Evolutionary conservation across 1,140 invertebrate genomes (phyloP), one percentile per base, ranked within the genome.

Genomic region (Drosophila mayri): DNA sequence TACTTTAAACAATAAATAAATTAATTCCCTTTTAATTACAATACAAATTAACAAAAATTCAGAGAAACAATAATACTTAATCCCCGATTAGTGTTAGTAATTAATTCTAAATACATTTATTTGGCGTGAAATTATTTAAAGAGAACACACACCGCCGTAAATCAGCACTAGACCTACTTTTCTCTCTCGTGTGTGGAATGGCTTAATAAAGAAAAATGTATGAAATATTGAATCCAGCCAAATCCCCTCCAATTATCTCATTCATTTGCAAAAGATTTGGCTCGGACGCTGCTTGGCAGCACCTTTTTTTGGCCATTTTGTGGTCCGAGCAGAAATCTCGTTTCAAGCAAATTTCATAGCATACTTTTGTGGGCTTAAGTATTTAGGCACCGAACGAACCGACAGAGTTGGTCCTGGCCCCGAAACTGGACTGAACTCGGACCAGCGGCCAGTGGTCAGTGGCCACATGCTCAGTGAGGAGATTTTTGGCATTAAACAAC

Each of bases 291-390:
- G 43, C 30, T 60, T 40, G 37, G 59, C 57, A 76, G 57, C 63
- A 20, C 25, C 25, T 4, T 25, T 25, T 52, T 65, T 47, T 44
- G 25, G 59, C 49, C 83, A 76, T 70, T 87, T 86, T 76, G 83
- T 67, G 72, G 70, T 57, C 52, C 47, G 63, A 64, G 73, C 32
- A 43, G 47, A 84, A 83, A 88, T 88, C 76, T 84, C 80, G 82
- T 88, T 84, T 83, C 64, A 71, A 70, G 75, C 79, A 77, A 86
- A 86, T 86, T 86, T 86, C 82, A 86, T 86, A 40, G 83, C 83
- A 86, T 87, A 82, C 83, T 86, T 86, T 81, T 81, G 76, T 64
- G 84, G 80, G 84, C 84, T 87, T 87, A 87, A 87, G 84, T 80
- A 84, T 80, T 84, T 87, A 87, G 81, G 79, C 84, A 44, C 46